Conservation (phyloP, 2,888 invertebrate species). For the Melanotus villosus region DNA sequence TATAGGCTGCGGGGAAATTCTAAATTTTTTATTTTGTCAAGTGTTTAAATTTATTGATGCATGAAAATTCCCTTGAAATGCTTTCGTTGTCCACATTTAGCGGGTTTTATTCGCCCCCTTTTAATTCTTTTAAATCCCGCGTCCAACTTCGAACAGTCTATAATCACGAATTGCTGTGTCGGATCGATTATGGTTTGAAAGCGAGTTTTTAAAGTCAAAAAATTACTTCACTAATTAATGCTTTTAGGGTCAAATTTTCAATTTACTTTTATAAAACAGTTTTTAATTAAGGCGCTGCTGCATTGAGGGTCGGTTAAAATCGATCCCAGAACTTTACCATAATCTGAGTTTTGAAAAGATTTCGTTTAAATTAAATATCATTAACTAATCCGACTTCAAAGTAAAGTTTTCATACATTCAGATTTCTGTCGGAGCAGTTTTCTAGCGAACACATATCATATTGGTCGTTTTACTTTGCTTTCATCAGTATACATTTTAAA, state of each 20-base stretch:
- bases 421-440: not conserved
- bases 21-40: constrained; percentile 14
- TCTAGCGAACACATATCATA: too few relatives aligned
- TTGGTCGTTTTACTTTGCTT: too few relatives aligned
- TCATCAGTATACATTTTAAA: too few relatives aligned
- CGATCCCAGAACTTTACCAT: constrained; percentile 14
- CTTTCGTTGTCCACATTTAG: constrained; percentile 16
- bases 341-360: constrained; percentile 15
- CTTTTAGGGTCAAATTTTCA: constrained; percentile 36
- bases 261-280: constrained; percentile 28
- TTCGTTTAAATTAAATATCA: constrained; percentile 22
- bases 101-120: constrained; percentile 21
- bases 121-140: constrained; percentile 27
- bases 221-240: constrained; percentile 35
- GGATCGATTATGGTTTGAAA: constrained; percentile 21
- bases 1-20: not conserved
- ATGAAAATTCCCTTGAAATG: constrained; percentile 12
- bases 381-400: constrained; percentile 17
- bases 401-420: not conserved
- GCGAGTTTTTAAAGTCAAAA: constrained; percentile 29
- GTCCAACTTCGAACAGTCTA: constrained; percentile 16
- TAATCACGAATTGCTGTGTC: constrained; percentile 29
- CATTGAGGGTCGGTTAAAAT: constrained; percentile 25
- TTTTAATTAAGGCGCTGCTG: constrained; percentile 32
- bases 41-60: constrained; percentile 18